Conservation (phyloP, 1,140 invertebrate species). For the Drosophila ogumai region DNA sequence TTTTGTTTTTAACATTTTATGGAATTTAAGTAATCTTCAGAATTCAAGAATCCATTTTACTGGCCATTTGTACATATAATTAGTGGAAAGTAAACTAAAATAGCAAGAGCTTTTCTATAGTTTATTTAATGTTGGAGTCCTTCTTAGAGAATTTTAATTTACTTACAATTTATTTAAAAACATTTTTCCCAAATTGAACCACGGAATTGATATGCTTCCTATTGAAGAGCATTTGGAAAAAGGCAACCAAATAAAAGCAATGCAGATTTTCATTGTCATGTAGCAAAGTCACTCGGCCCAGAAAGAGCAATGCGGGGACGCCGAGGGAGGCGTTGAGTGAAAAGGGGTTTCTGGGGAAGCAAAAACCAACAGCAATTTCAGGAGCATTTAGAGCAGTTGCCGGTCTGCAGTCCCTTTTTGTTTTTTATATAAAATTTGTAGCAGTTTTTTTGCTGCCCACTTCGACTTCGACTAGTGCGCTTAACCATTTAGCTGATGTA, state of each 20-base stretch:
- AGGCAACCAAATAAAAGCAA: slow-evolving; percentile 56
- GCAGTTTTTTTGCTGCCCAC: slow-evolving; percentile 43
- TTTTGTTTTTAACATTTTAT: not conserved
- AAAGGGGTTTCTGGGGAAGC: slow-evolving; percentile 40
- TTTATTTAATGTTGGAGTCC: not conserved
- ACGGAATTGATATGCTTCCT: not conserved
- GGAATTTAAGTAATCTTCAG: no score
- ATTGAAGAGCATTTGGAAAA: slow-evolving; percentile 29
- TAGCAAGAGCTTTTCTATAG: not conserved
- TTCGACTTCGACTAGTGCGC: slow-evolving; percentile 63
- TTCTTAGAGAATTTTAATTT: not conserved
- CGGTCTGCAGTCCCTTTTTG: slow-evolving; percentile 44
- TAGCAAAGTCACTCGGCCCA: slow-evolving; percentile 71
- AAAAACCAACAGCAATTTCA: slow-evolving; percentile 66
- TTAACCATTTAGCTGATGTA: slow-evolving; percentile 83
- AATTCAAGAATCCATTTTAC: not conserved
- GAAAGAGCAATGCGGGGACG: slow-evolving; percentile 8
- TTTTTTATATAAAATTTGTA: slow-evolving; percentile 71
- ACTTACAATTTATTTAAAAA: no score
- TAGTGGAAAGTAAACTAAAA: not conserved
- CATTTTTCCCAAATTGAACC: not conserved
- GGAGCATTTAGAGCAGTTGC: slow-evolving; percentile 66
- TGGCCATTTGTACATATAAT: not conserved
- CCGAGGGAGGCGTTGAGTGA: slow-evolving; percentile 23
- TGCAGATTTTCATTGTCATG: slow-evolving; percentile 81